Base-by-base conservation (phyloP, 2,113 vertebrate genomes). In the Cyprinodon variegatus region DNA sequence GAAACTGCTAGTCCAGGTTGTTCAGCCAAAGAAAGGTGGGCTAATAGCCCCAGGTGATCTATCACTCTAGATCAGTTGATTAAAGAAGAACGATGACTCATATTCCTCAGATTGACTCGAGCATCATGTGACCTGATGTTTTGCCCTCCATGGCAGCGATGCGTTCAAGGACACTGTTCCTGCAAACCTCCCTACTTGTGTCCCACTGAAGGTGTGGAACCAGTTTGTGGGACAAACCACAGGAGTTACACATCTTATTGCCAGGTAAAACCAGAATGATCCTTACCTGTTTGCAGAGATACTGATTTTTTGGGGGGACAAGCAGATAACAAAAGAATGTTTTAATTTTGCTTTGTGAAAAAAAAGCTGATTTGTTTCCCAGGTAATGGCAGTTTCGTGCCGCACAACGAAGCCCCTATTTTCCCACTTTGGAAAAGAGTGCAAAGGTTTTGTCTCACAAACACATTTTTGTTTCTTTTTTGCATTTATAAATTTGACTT, bases 331-430 rank as follows among this genome's bases (percentile, higher is more conserved):
- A 50, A 15, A 11, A 13, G 48, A 15, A 50, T 12, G 0, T 10
- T 15, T 3, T 43, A 29, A 15, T 59, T n/a, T 11, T 39, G 13
- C 6, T 14, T 40, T 17, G 17, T 43, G 15, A 41, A 14, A 3
- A 1, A 36, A 38, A 29, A 29, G 22, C 20, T 45, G 20, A 46
- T 22, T 22, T 43, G n/a, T 62, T 45, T 70, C 40, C n/a, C 66
- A 87, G 87, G 72, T 12, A 39, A 84, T 89, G 84, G 76, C 85
- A 2, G 0, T 70, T 11, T 87, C 87, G 3, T 89, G 96, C 65
- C 75, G 76, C 3, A 72, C 0, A 0, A 81, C 81, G 0, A n/a
- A 1, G 10, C 61, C 92, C 11, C 50, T 83, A 70, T 96, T 97
- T 74, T 91, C 92, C 2, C 88, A 93, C 74, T 90, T 92, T 67